A percentile compares a stretch with the other conserved stretches of the same genome.
Evolutionary conservation across 2,797 vertebrate genomes (phyloP).

Genomic region (Clamator glandarius): DNA sequence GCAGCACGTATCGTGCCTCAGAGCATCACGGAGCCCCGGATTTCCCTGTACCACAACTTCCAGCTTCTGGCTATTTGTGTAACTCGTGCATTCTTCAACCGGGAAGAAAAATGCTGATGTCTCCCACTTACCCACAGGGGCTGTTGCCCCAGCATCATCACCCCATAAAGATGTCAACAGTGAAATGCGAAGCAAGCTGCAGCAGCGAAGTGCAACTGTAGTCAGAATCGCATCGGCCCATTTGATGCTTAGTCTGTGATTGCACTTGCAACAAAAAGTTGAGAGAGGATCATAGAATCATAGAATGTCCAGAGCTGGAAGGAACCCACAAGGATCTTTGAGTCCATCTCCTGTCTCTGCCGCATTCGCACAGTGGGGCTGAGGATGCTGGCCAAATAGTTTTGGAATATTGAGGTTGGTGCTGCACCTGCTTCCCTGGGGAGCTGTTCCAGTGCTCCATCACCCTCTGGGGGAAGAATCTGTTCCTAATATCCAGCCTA

Average conservation of each 20-base stretch:
- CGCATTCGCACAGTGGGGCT: too few species aligned
- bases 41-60: neutral
- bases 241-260: neutral
- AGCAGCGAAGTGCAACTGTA: neutral
- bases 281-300: too few species aligned
- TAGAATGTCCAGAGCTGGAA: too few species aligned
- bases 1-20: fast-evolving
- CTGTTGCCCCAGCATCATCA: neutral
- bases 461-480: too few species aligned
- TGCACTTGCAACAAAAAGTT: neutral
- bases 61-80: neutral
- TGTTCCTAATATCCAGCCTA: too few species aligned
- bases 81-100: neutral
- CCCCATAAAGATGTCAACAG: slow-evolving; percentile 14
- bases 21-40: neutral
- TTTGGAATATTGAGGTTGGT: too few species aligned
- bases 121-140: neutral
- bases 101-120: neutral
- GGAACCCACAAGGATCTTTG: too few species aligned
- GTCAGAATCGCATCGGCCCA: neutral
- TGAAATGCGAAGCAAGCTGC: neutral
- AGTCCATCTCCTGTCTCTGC: too few species aligned
- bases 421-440: too few species aligned
- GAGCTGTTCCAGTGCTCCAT: too few species aligned
- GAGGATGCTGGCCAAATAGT: too few species aligned